Conservation (phyloP, 2,888 invertebrate genomes). For the Plagodis dolabraria region DNA sequence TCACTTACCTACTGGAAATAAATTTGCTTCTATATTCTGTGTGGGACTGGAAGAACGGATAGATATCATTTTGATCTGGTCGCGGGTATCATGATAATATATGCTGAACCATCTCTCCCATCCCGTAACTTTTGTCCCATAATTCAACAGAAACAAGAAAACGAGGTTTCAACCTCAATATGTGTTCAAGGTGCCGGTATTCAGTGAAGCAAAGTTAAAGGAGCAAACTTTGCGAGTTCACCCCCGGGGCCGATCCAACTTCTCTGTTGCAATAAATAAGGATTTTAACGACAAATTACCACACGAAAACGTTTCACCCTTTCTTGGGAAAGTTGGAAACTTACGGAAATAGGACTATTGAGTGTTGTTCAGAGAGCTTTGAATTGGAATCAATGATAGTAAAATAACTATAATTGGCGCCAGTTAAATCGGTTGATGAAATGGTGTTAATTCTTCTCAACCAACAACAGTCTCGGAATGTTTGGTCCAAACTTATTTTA, state of each 20-base stretch:
- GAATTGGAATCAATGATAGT: slow-evolving; percentile 17
- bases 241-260: slow-evolving; percentile 80
- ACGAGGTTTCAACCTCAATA: slow-evolving; percentile 79
- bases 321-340: slow-evolving; percentile 70
- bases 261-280: slow-evolving; percentile 82
- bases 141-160: slow-evolving; percentile 77
- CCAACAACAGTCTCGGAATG: no score
- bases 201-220: slow-evolving; percentile 80
- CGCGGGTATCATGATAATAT: no score
- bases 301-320: slow-evolving; percentile 77
- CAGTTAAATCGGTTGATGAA: no score
- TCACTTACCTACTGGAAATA: no score
- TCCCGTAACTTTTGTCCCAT: slow-evolving; percentile 44
- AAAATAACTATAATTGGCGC: no score
- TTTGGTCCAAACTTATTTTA: no score
- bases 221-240: slow-evolving; percentile 78
- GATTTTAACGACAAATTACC: slow-evolving; percentile 84
- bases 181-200: slow-evolving; percentile 80
- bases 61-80: no score
- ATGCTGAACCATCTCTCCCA: slow-evolving; percentile 1
- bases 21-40: no score
- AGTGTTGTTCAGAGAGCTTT: slow-evolving; percentile 43
- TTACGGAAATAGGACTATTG: slow-evolving; percentile 63
- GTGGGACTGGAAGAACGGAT: no score
- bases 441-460: no score